phyloP scores from a whole-genome alignment of 1,140 invertebrate genomes.

The Spodoptera frugiperda region DNA sequence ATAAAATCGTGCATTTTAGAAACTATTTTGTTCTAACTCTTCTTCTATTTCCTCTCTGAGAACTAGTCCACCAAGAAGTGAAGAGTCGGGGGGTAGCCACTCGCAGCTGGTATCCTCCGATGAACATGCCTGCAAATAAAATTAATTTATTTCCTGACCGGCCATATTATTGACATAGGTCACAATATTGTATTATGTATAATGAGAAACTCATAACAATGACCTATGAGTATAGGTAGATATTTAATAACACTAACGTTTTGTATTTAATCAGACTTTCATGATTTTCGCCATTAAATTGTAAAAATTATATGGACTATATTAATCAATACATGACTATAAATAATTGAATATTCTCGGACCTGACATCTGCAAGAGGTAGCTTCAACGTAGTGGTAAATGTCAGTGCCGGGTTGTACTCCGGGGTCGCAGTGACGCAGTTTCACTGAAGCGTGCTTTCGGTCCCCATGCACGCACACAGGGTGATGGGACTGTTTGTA shows the following conservation, averaged over 20 bases:
- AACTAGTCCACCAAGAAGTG: conserved; percentile 68
- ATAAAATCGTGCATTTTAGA: conserved; percentile 18
- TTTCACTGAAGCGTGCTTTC: conserved; percentile 78
- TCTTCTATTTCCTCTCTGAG: conserved; percentile 68
- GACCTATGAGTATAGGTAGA: too few species aligned
- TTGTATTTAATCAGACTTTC: too few species aligned
- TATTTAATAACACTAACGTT: too few species aligned
- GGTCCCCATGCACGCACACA: conserved; percentile 92
- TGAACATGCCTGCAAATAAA: conserved; percentile 69
- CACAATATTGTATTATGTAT: too few species aligned
- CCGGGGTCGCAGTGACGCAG: conserved; percentile 75
- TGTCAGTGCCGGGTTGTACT: conserved; percentile 74
- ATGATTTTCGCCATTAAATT: too few species aligned
- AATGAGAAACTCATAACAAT: too few species aligned
- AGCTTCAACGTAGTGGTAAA: conserved; percentile 77
- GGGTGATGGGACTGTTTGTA: conserved; percentile 94
- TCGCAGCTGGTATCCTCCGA: conserved; percentile 82
- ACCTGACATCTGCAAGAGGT: conserved; percentile 79
- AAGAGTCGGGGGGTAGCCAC: conserved; percentile 78
- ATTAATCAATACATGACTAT: too few species aligned
- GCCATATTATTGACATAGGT: too few species aligned
- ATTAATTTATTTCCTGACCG: neutral
- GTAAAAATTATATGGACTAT: too few species aligned
- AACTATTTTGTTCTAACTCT: conserved; percentile 64
- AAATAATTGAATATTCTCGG: neutral